phyloP scores from a whole-genome alignment of 2,888 invertebrate genomes.

The Dascillus cervinus region DNA sequence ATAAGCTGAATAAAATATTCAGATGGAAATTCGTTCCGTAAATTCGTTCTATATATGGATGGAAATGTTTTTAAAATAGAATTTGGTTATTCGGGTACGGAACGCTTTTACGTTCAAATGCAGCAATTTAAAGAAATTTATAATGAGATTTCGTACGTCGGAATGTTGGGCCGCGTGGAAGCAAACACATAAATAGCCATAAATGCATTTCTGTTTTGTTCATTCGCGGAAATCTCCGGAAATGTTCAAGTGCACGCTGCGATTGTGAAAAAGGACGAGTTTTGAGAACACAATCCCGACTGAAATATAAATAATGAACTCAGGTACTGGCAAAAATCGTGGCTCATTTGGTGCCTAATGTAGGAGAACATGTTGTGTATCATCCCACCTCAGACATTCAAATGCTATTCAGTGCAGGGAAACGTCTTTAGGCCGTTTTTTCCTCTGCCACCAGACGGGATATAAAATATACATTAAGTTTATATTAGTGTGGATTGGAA shows the following conservation, averaged over 20 bases:
- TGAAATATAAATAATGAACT: too few species aligned
- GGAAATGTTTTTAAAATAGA: slow-evolving; percentile 9
- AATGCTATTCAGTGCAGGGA: slow-evolving; percentile 13
- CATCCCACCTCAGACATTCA: slow-evolving; percentile 19
- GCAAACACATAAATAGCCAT: too few species aligned
- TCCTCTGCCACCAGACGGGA: slow-evolving; percentile 1
- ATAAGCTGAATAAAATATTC: slow-evolving; percentile 10
- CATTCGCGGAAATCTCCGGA: too few species aligned
- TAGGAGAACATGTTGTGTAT: slow-evolving; percentile 22
- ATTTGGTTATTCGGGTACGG: slow-evolving; percentile 9
- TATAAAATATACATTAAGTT: slow-evolving; percentile 10
- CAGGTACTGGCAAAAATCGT: too few species aligned
- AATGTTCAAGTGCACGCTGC: too few species aligned
- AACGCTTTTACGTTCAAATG: slow-evolving; percentile 9
- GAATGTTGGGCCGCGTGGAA: too few species aligned
- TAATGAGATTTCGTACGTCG: slow-evolving; percentile 8
- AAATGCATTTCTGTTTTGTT: too few species aligned
- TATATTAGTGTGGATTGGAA: slow-evolving; percentile 4
- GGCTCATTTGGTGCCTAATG: slow-evolving; percentile 25
- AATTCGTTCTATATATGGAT: slow-evolving; percentile 8
- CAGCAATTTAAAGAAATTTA: slow-evolving; percentile 8
- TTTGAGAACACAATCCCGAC: too few species aligned
- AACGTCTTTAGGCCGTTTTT: slow-evolving; percentile 6
- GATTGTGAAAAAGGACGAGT: too few species aligned
- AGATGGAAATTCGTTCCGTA: slow-evolving; percentile 11